phyloP scores from a whole-genome alignment of 2,888 invertebrate genomes.

The Plebejus anna region DNA sequence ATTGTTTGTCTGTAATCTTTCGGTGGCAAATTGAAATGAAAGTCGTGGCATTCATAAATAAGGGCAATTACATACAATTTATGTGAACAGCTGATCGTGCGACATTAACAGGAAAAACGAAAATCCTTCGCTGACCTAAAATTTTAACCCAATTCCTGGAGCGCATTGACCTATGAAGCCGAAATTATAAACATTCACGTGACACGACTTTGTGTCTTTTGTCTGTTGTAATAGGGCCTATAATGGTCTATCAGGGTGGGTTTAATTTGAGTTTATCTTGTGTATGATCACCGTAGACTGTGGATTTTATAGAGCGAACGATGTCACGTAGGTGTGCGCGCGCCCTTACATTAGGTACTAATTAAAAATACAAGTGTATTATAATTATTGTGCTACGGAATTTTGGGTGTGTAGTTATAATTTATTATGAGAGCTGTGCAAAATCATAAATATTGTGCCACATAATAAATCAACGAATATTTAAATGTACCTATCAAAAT shows the following conservation, averaged over 20 bases:
- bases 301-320: constrained; percentile 68
- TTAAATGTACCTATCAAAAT: no score
- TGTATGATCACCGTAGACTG: constrained; percentile 69
- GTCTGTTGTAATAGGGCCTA: background rate
- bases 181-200: constrained; percentile 11
- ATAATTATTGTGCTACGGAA: constrained; percentile 11
- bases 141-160: constrained; percentile 65
- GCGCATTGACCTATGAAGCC: constrained; percentile 37
- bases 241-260: constrained; percentile 33
- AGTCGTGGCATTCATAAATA: constrained; percentile 12
- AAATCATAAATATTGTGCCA: background rate
- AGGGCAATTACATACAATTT: constrained; percentile 23
- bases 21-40: background rate
- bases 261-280: constrained; percentile 77
- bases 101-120: constrained; percentile 56
- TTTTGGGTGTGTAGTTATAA: background rate
- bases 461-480: background rate
- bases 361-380: constrained; percentile 27
- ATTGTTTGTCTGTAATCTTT: background rate
- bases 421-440: background rate
- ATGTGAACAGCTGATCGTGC: constrained; percentile 31
- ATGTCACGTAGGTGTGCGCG: constrained; percentile 34
- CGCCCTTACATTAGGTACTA: constrained; percentile 16
- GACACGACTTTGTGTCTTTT: background rate
- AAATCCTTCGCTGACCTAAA: constrained; percentile 60